Evolutionary conservation across 2,797 vertebrate species (phyloP).

Genomic region (Emys orbicularis): DNA sequence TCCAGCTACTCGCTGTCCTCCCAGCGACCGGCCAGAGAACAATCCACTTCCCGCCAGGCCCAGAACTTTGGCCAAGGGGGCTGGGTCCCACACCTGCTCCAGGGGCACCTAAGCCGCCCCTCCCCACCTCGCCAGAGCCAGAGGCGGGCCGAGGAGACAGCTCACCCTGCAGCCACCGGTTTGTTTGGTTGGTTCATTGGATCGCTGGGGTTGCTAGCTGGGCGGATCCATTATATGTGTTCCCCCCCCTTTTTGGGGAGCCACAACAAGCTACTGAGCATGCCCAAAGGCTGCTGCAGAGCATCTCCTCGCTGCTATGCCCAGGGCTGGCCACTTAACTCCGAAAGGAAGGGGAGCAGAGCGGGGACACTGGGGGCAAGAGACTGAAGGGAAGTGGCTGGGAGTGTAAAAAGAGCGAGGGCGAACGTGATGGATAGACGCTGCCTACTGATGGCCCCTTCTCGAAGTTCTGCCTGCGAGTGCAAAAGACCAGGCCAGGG

Average conservation of each 20-base stretch:
- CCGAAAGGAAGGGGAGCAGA: neutral
- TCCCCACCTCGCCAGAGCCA: neutral
- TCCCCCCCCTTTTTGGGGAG: neutral
- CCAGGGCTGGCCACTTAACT: neutral
- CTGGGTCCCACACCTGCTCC: fast-evolving
- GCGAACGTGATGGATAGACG: no score
- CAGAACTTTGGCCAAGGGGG: fast-evolving
- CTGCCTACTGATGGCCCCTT: no score
- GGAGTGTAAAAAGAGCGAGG: no score
- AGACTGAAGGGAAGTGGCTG: neutral
- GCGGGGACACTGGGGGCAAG: no score
- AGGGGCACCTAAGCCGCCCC: fast-evolving
- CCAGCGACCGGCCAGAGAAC: neutral
- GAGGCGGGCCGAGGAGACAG: neutral
- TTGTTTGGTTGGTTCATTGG: neutral
- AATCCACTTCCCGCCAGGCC: no score
- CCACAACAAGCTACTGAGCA: neutral
- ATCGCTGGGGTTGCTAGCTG: neutral
- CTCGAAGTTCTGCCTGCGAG: no score
- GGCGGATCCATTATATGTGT: neutral
- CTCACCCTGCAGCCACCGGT: neutral
- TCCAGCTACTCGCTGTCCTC: neutral
- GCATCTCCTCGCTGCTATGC: neutral
- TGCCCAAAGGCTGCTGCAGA: neutral
- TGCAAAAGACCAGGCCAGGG: neutral